Percentiles rank a stretch among this genome's conserved stretches.
Evolutionary conservation across 2,888 invertebrate species (phyloP).

Genomic region (Tipula unca): DNA sequence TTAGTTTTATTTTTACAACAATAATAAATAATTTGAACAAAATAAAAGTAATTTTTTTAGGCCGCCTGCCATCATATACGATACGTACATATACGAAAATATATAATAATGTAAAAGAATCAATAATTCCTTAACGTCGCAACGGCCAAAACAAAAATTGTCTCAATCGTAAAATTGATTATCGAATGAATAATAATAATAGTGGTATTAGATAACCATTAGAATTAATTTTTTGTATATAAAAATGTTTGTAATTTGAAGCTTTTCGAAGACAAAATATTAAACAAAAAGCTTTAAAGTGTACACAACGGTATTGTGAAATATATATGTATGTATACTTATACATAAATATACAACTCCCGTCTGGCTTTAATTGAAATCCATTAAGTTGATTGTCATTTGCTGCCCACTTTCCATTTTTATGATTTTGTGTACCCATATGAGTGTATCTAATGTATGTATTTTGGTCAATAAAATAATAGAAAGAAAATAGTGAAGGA

Average conservation of each 20-base stretch:
- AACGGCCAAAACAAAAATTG: neutral
- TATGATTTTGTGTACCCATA: neutral
- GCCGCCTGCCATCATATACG: neutral
- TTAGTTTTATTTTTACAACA: neutral
- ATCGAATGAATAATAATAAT: neutral
- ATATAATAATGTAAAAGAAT: neutral
- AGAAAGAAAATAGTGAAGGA: neutral
- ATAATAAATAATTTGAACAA: neutral
- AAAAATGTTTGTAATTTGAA: neutral
- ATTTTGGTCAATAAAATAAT: neutral
- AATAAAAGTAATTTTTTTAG: neutral
- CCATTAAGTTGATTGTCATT: neutral
- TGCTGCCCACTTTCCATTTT: neutral
- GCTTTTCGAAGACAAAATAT: neutral
- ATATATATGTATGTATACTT: too few species aligned
- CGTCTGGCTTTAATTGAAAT: neutral
- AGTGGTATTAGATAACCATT: slow-evolving; percentile 3
- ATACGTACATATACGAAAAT: too few species aligned
- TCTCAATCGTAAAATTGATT: neutral
- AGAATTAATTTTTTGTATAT: neutral
- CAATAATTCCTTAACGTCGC: neutral
- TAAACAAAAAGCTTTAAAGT: neutral
- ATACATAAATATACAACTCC: neutral
- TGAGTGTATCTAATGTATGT: neutral
- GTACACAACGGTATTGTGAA: neutral